A percentile compares a stretch with the other conserved stretches of the same genome.
Conservation (phyloP, 1,140 invertebrate species). For the Ooceraea biroi region DNA sequence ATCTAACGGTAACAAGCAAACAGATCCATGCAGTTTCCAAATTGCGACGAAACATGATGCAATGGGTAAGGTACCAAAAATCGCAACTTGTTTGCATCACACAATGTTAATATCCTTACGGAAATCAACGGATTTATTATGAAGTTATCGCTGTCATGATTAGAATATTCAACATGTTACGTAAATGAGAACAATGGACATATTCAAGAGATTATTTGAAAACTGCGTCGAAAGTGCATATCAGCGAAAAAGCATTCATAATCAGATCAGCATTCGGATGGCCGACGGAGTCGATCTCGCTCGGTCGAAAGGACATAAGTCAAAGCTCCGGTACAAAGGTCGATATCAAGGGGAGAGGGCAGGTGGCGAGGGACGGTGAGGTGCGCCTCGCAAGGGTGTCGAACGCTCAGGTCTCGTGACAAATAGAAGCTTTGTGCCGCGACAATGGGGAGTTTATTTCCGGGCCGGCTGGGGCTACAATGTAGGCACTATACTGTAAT, state of each 20-base stretch:
- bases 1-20: conserved; percentile 2
- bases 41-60: not conserved
- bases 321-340: conserved; percentile 71
- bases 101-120: not conserved
- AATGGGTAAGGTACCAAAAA: not conserved
- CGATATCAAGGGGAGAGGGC: conserved; percentile 72
- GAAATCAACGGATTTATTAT: conserved; percentile 5
- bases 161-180: not conserved
- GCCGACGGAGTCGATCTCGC: conserved; percentile 50
- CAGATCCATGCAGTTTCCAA: not conserved
- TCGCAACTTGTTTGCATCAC: not conserved
- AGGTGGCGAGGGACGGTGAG: conserved; percentile 52
- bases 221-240: not conserved
- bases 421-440: conserved; percentile 85
- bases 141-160: not conserved
- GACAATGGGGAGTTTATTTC: conserved; percentile 87
- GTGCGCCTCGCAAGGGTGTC: conserved; percentile 74
- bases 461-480: conserved; percentile 86
- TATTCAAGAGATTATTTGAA: conserved; percentile 3
- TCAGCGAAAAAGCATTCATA: conserved; percentile 25
- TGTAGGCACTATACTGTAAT: conserved; percentile 87
- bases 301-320: conserved; percentile 64
- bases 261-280: conserved; percentile 56
- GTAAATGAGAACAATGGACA: not conserved
- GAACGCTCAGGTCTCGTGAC: conserved; percentile 81